A percentile compares a stretch with the other conserved stretches of the same genome.
Evolutionary conservation across 2,797 vertebrate species (phyloP).

Genomic region (Anomalospiza imberbis): DNA sequence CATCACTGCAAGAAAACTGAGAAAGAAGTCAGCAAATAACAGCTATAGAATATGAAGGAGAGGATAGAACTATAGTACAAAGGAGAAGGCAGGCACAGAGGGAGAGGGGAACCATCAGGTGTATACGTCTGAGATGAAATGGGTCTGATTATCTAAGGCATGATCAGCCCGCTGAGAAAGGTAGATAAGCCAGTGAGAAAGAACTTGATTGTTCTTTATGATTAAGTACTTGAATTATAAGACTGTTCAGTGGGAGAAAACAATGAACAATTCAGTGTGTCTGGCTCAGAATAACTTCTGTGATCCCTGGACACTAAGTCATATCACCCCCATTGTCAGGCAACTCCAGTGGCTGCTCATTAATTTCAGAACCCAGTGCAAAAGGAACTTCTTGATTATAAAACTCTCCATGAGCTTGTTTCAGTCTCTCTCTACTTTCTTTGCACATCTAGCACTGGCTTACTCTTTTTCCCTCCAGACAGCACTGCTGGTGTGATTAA

Average conservation of each 20-base stretch:
- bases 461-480: constrained; percentile 63
- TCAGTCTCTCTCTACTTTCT: constrained; percentile 24
- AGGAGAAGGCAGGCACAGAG: background rate
- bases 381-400: constrained; percentile 61
- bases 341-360: constrained; percentile 52
- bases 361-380: constrained; percentile 53
- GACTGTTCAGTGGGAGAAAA: constrained; percentile 38
- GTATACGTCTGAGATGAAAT: background rate
- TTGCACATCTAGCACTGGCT: constrained; percentile 25
- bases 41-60: background rate
- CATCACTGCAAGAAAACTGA: background rate
- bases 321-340: constrained; percentile 40
- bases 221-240: constrained; percentile 58
- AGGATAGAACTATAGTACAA: background rate
- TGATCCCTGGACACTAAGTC: constrained; percentile 43
- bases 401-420: constrained; percentile 54
- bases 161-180: constrained; percentile 4
- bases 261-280: constrained; percentile 24
- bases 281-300: constrained; percentile 33
- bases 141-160: background rate
- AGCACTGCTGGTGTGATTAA: constrained; percentile 67
- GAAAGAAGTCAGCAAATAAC: background rate
- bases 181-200: background rate
- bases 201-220: constrained; percentile 44
- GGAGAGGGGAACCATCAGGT: background rate